These are phyloP conservation scores for Engystomops pustulosus DNA, from an alignment of 2,113 vertebrate species.

Conservation along the genomic window DNA sequence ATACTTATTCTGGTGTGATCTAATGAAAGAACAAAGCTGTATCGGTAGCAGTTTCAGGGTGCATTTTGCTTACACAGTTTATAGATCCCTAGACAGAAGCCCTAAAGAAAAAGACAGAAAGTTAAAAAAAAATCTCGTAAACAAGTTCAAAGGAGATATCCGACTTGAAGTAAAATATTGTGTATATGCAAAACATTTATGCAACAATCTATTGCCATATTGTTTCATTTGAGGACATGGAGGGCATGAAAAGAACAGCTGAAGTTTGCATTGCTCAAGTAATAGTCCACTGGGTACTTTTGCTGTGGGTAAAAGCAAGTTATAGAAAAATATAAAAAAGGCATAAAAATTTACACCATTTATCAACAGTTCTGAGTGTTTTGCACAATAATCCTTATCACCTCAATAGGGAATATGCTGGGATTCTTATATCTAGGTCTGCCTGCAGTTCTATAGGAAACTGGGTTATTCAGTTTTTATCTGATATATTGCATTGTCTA, in stretches of 20 bases:
- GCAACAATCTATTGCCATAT: slow-evolving; percentile 36
- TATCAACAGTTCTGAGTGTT: background rate
- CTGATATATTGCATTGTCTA: background rate
- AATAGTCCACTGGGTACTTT: background rate
- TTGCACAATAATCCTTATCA: background rate
- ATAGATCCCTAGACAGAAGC: slow-evolving; percentile 54
- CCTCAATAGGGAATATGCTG: background rate
- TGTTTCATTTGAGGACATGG: slow-evolving; percentile 29
- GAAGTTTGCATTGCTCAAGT: slow-evolving; percentile 7
- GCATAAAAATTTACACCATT: background rate
- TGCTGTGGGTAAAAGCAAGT: slow-evolving; percentile 1
- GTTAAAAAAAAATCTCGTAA: slow-evolving; percentile 46
- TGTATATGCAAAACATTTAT: slow-evolving; percentile 40
- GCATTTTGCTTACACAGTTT: slow-evolving; percentile 54
- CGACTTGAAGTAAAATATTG: slow-evolving; percentile 16
- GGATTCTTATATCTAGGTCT: background rate
- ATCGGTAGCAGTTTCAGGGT: slow-evolving; percentile 48
- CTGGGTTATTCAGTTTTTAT: background rate
- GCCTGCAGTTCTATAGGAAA: background rate
- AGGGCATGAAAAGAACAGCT: slow-evolving; percentile 30
- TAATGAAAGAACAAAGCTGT: slow-evolving; percentile 55
- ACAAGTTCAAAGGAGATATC: slow-evolving; percentile 42
- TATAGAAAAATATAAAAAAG: slow-evolving; percentile 10
- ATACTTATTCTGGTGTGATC: slow-evolving; percentile 57
- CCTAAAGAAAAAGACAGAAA: slow-evolving; percentile 50